A percentile compares a stretch with the other conserved stretches of the same genome.
These are phyloP conservation scores for Drosophila rellima DNA, from an alignment of 2,888 invertebrate genomes.

Conservation along the genomic window DNA sequence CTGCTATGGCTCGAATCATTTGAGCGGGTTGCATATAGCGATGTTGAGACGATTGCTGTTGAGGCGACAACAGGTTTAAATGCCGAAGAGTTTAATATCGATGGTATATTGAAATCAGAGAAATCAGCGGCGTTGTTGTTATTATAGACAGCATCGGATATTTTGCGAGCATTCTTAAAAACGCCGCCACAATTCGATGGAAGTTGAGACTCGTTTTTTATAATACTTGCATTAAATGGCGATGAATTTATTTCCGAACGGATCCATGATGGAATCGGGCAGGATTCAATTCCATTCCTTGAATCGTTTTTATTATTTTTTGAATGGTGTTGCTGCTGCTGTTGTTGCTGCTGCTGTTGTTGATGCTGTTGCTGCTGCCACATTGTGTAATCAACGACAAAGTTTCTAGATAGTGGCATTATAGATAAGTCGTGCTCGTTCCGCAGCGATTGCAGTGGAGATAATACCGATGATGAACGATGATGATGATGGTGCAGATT, in stretches of 20 bases:
- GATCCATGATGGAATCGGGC: constrained; percentile 90
- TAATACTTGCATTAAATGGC: constrained; percentile 34
- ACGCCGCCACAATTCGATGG: constrained; percentile 19
- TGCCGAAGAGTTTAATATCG: constrained; percentile 72
- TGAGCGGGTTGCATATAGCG: constrained; percentile 60
- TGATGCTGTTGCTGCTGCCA: constrained; percentile 89
- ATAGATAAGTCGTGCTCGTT: constrained; percentile 82
- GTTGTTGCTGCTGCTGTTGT: constrained; percentile 82
- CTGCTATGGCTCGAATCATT: constrained; percentile 51
- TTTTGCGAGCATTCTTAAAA: constrained; percentile 43
- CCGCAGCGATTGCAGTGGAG: constrained; percentile 43
- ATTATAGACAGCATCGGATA: constrained; percentile 20
- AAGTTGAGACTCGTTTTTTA: constrained; percentile 49
- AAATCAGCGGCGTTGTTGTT: constrained; percentile 9
- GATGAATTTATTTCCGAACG: constrained; percentile 84
- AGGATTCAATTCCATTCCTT: constrained; percentile 37
- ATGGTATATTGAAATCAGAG: constrained; percentile 65
- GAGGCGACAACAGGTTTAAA: constrained; percentile 79
- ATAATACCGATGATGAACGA: constrained; percentile 52
- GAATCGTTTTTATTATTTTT: constrained; percentile 48
- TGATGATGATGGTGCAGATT: constrained; percentile 59
- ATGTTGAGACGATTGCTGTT: constrained; percentile 67
- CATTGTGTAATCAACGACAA: constrained; percentile 91
- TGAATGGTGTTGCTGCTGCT: constrained; percentile 37
- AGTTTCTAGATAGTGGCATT: constrained; percentile 88